Percentiles rank a stretch among this genome's conserved stretches.
phyloP scores from a whole-genome alignment of 2,888 invertebrate genomes.

The Eupithecia subfuscata region DNA sequence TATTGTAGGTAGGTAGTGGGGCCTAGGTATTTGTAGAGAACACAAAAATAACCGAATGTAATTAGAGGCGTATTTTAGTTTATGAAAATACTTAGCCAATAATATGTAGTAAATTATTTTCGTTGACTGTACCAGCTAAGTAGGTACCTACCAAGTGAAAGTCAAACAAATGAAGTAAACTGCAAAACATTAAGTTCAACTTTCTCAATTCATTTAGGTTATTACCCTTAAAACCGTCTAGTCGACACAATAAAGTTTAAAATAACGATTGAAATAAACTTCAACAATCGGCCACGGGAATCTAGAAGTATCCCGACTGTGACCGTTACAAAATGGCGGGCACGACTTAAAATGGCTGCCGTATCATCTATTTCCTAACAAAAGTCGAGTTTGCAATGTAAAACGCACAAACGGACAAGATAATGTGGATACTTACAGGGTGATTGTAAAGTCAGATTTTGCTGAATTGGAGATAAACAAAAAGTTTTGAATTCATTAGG shows the following conservation, averaged over 20 bases:
- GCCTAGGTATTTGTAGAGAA: too few relatives aligned
- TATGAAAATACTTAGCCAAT: background rate
- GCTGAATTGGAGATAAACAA: background rate
- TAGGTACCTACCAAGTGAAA: background rate
- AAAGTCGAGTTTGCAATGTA: conserved; percentile 20
- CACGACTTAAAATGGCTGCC: conserved; percentile 7
- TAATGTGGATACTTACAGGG: background rate
- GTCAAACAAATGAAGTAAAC: background rate
- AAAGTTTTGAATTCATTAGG: background rate
- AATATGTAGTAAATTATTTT: background rate
- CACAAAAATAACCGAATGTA: background rate
- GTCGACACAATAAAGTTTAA: conserved; percentile 8
- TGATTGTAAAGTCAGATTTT: background rate
- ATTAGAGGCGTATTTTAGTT: background rate
- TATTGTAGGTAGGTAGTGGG: too few relatives aligned
- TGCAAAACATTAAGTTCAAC: background rate
- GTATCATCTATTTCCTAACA: conserved; percentile 14
- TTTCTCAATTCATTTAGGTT: background rate
- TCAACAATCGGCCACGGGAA: conserved; percentile 7
- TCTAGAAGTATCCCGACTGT: conserved; percentile 9
- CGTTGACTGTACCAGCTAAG: background rate
- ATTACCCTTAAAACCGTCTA: conserved; percentile 14
- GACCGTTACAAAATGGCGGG: conserved; percentile 7
- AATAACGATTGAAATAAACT: conserved; percentile 13
- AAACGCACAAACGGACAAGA: conserved; percentile 17